Percentiles rank a stretch among this genome's conserved stretches.
phyloP scores from a whole-genome alignment of 2,888 invertebrate genomes.

The Leucozona laternaria region DNA sequence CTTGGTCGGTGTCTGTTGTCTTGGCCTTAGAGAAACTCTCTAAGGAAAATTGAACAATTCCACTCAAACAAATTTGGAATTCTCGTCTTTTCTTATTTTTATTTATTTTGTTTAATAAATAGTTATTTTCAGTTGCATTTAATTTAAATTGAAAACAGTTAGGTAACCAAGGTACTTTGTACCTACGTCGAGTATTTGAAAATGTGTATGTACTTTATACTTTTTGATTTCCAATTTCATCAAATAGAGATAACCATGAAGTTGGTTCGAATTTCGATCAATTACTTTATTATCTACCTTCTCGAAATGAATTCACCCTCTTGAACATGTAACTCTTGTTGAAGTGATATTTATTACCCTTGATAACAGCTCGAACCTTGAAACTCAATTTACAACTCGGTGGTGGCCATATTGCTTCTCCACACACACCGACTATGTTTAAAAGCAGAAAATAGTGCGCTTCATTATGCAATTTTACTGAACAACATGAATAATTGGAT shows the following conservation, averaged over 20 bases:
- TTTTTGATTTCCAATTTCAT: not conserved
- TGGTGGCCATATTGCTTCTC: not conserved
- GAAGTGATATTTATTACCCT: slow-evolving; percentile 22
- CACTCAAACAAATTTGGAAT: not conserved
- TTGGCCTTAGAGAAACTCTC: not conserved
- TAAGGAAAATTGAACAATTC: slow-evolving; percentile 2
- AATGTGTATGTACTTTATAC: not conserved
- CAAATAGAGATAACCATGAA: not conserved
- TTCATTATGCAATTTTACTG: slow-evolving; percentile 52
- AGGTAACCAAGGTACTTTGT: too few species aligned
- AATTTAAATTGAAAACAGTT: not conserved
- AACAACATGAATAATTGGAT: slow-evolving; percentile 54
- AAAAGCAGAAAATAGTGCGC: slow-evolving; percentile 29
- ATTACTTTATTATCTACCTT: slow-evolving; percentile 5
- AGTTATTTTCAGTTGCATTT: not conserved
- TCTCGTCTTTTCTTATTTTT: not conserved
- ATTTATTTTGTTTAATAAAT: not conserved
- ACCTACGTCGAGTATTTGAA: not conserved
- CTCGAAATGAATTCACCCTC: not conserved
- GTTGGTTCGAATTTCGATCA: not conserved
- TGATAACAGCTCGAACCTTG: slow-evolving; percentile 22
- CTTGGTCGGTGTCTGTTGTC: not conserved
- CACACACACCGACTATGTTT: not conserved
- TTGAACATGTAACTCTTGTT: not conserved
- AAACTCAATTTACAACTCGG: slow-evolving; percentile 8